phyloP scores from a whole-genome alignment of 2,888 invertebrate species.

The Pollenia griseotomentosa region DNA sequence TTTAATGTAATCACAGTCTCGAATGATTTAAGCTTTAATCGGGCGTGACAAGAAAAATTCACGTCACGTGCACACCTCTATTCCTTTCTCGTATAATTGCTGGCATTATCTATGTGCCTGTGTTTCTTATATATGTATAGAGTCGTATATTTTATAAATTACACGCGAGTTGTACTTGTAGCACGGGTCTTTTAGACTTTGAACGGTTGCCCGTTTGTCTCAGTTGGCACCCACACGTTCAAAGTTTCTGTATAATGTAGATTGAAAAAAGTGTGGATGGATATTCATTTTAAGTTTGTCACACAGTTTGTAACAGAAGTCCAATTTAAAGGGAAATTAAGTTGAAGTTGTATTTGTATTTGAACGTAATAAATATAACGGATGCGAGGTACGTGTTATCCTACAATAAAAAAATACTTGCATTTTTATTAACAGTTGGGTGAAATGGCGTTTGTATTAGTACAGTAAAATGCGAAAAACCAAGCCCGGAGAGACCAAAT shows the following conservation, averaged over 20 bases:
- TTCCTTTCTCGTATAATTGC: background rate
- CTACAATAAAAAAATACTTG: no score
- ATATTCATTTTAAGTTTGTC: background rate
- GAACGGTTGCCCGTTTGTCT: constrained; percentile 60
- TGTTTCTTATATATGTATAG: background rate
- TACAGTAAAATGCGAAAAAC: no score
- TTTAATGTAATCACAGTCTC: no score
- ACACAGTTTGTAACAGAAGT: constrained; percentile 1
- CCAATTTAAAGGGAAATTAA: background rate
- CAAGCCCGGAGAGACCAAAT: no score
- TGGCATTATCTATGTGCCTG: background rate
- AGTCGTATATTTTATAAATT: constrained; percentile 30
- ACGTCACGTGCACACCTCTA: no score
- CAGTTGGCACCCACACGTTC: constrained; percentile 59
- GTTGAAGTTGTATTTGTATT: no score
- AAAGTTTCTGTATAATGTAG: background rate
- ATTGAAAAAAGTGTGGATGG: background rate
- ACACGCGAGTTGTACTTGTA: constrained; percentile 44
- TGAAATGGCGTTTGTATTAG: no score
- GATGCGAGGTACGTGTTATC: no score
- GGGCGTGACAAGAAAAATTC: no score
- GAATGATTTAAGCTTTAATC: no score
- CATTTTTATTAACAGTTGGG: no score
- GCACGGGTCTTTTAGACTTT: constrained; percentile 45
- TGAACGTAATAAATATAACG: no score